Evolutionary conservation across 2,888 invertebrate genomes (phyloP).

Genomic region (Marronus borbonicus): DNA sequence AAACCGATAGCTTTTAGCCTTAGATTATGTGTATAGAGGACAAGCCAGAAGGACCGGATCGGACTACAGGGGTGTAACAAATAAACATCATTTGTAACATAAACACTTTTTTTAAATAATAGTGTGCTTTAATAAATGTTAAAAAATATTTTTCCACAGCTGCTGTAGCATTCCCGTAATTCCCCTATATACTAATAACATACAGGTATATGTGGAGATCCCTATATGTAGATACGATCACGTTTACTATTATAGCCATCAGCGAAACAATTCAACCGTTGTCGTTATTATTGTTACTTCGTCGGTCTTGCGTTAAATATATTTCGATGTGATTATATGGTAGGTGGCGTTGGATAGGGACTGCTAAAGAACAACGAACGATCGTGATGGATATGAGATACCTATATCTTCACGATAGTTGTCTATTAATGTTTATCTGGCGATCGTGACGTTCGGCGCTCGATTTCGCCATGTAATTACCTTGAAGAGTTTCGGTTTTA

Average conservation of each 20-base stretch:
- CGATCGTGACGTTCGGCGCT: slow-evolving; percentile 26
- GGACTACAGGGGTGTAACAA: too few species aligned
- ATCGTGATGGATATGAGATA: slow-evolving; percentile 9
- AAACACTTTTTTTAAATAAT: too few species aligned
- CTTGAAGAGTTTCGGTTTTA: slow-evolving; percentile 11
- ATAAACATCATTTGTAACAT: too few species aligned
- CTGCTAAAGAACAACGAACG: slow-evolving; percentile 30
- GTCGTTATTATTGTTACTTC: slow-evolving; percentile 15
- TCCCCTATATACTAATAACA: background rate
- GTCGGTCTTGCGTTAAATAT: slow-evolving; percentile 36
- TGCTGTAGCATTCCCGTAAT: too few species aligned
- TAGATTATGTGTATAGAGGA: background rate
- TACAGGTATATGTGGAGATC: background rate
- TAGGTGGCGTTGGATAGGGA: slow-evolving; percentile 26
- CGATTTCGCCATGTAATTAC: slow-evolving; percentile 32
- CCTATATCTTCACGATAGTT: slow-evolving; percentile 26
- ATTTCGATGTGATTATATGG: slow-evolving; percentile 45
- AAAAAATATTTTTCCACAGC: too few species aligned
- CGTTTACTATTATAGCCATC: slow-evolving; percentile 53
- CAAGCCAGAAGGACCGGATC: too few species aligned
- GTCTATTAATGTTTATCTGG: slow-evolving; percentile 46
- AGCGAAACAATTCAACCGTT: slow-evolving; percentile 53
- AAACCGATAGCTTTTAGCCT: background rate
- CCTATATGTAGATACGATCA: slow-evolving; percentile 45
- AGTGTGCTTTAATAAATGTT: too few species aligned